phyloP scores from a whole-genome alignment of 1,140 invertebrate species.

The Nebria ingens region DNA sequence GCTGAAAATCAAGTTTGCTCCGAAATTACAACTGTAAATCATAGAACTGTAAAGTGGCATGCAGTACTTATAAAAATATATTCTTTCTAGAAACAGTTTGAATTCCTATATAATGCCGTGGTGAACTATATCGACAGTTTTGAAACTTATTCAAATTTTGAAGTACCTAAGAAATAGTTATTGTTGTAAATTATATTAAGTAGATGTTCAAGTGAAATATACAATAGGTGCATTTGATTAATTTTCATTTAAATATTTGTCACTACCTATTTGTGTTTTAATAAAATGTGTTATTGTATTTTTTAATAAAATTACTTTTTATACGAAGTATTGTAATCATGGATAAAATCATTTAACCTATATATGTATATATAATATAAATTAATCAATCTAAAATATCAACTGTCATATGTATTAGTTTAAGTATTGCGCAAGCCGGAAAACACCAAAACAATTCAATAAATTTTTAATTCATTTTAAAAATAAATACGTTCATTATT shows the following conservation, averaged over 20 bases:
- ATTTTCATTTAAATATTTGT: not conserved
- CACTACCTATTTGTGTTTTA: not conserved
- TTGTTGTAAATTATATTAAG: not conserved
- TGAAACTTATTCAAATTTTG: slow-evolving; percentile 29
- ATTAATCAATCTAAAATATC: no score
- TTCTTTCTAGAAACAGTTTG: slow-evolving; percentile 28
- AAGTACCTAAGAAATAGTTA: not conserved
- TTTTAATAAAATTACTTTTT: not conserved
- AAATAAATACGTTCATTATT: no score
- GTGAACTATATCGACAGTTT: slow-evolving; percentile 26
- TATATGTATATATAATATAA: no score
- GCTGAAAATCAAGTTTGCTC: not conserved
- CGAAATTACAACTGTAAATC: not conserved
- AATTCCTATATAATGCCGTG: slow-evolving; percentile 28
- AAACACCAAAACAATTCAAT: no score
- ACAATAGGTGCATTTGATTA: not conserved
- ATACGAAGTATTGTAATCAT: not conserved
- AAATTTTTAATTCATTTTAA: no score
- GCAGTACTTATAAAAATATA: not conserved
- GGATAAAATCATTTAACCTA: not conserved
- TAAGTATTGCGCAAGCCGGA: no score
- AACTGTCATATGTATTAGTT: no score
- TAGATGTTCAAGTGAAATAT: not conserved
- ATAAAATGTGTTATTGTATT: no score
- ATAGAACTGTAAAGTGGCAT: not conserved